Conservation (phyloP, 2,888 invertebrate genomes). For the Calephelis perditalis region DNA sequence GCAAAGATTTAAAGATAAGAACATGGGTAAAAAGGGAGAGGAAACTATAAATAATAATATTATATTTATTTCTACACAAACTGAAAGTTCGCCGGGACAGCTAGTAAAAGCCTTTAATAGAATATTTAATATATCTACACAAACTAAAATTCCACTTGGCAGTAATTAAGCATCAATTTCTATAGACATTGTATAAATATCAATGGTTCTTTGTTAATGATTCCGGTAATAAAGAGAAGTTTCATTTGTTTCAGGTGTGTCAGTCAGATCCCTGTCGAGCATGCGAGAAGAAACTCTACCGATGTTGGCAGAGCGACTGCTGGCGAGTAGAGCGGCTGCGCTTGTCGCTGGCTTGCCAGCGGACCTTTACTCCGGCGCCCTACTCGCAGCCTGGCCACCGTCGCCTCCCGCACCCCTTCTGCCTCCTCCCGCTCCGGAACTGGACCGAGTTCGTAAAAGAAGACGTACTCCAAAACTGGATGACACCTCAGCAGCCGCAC, state of each 20-base stretch:
- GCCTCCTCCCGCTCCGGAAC: slow-evolving; percentile 65
- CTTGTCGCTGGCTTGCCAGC: slow-evolving; percentile 79
- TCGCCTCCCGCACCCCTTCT: slow-evolving; percentile 78
- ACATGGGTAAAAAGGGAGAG: no score
- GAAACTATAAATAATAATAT: no score
- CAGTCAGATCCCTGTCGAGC: slow-evolving; percentile 66
- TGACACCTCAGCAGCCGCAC: slow-evolving; percentile 50
- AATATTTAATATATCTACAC: no score
- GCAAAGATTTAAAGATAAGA: no score
- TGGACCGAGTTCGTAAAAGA: slow-evolving; percentile 66
- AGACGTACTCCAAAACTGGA: slow-evolving; percentile 69
- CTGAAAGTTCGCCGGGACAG: no score
- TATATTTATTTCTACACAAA: no score
- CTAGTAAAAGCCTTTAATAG: no score
- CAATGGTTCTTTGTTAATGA: no score
- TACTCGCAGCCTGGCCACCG: slow-evolving; percentile 76
- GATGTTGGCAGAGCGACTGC: slow-evolving; percentile 73
- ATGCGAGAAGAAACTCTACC: slow-evolving; percentile 73
- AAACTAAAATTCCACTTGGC: neutral
- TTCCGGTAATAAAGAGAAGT: neutral
- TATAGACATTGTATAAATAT: slow-evolving; percentile 11
- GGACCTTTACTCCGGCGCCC: slow-evolving; percentile 80
- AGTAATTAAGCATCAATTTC: neutral
- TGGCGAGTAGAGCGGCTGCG: slow-evolving; percentile 72
- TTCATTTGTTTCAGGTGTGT: slow-evolving; percentile 58